These are phyloP conservation scores for Callyntrura guangdongensis DNA, from an alignment of 2,888 invertebrate genomes.

Conservation along the genomic window DNA sequence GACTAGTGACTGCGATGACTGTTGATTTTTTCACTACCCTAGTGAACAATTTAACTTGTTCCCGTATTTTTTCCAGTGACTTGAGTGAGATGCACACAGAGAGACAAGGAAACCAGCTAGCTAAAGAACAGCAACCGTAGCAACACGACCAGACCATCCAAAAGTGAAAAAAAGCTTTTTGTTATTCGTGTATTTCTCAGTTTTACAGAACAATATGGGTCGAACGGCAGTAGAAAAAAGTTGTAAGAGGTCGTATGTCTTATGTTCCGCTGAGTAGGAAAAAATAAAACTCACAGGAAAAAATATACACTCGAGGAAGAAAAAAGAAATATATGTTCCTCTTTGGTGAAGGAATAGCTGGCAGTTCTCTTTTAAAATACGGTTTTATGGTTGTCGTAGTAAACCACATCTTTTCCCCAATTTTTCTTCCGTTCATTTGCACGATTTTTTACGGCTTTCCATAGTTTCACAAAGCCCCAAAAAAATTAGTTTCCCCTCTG, in stretches of 20 bases:
- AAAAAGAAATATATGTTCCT: background rate
- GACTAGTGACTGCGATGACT: constrained; percentile 48
- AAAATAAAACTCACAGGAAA: constrained; percentile 30
- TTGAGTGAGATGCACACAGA: background rate
- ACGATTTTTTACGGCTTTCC: background rate
- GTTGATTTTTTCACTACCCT: constrained; percentile 76
- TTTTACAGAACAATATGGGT: constrained; percentile 1
- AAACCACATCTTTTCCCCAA: constrained; percentile 31
- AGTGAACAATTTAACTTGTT: constrained; percentile 73
- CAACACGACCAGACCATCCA: background rate
- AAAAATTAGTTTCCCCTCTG: constrained; percentile 14
- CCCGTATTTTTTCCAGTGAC: constrained; percentile 44
- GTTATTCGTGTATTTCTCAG: background rate
- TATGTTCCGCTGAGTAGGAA: background rate
- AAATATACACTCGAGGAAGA: background rate
- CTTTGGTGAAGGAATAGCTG: constrained; percentile 43
- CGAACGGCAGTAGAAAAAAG: background rate
- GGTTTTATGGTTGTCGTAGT: constrained; percentile 22
- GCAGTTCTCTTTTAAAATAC: constrained; percentile 24
- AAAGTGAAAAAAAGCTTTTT: constrained; percentile 16
- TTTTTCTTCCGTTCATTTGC: constrained; percentile 28
- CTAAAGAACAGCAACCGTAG: background rate
- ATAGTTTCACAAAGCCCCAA: constrained; percentile 21
- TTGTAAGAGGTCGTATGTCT: constrained; percentile 31
- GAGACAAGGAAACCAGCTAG: background rate